These are phyloP conservation scores for Epicampocera succincta DNA, from an alignment of 2,888 invertebrate genomes.

Conservation along the genomic window DNA sequence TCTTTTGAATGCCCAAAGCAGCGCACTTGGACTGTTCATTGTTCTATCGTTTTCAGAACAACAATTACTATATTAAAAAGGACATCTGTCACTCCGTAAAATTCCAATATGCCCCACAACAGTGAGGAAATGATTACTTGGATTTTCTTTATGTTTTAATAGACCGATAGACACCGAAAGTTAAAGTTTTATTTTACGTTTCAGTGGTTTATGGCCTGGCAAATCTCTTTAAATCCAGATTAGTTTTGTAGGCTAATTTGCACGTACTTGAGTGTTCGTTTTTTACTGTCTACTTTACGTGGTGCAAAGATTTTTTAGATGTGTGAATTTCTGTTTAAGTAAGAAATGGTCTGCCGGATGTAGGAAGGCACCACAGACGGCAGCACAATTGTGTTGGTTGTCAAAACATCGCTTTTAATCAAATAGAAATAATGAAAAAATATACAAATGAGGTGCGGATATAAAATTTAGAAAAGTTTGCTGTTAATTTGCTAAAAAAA, in stretches of 20 bases:
- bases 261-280: slow-evolving; percentile 52
- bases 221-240: slow-evolving; percentile 45
- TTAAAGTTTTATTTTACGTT: slow-evolving; percentile 22
- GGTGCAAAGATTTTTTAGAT: slow-evolving; percentile 34
- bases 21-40: too few species aligned
- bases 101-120: slow-evolving; percentile 20
- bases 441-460: too few species aligned
- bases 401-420: too few species aligned
- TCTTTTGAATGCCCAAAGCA: too few species aligned
- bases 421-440: too few species aligned
- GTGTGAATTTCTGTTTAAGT: neutral
- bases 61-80: too few species aligned
- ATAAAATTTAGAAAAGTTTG: too few species aligned
- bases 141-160: slow-evolving; percentile 25
- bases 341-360: neutral
- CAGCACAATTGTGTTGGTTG: too few species aligned
- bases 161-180: slow-evolving; percentile 10
- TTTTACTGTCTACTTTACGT: slow-evolving; percentile 57
- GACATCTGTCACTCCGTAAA: neutral
- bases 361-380: too few species aligned
- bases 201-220: slow-evolving; percentile 43
- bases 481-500: too few species aligned
- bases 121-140: slow-evolving; percentile 9
- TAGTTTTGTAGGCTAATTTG: slow-evolving; percentile 63
- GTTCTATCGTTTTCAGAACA: too few species aligned